These are phyloP conservation scores for Pungitius pungitius DNA, from an alignment of 2,113 vertebrate genomes.

Conservation along the genomic window DNA sequence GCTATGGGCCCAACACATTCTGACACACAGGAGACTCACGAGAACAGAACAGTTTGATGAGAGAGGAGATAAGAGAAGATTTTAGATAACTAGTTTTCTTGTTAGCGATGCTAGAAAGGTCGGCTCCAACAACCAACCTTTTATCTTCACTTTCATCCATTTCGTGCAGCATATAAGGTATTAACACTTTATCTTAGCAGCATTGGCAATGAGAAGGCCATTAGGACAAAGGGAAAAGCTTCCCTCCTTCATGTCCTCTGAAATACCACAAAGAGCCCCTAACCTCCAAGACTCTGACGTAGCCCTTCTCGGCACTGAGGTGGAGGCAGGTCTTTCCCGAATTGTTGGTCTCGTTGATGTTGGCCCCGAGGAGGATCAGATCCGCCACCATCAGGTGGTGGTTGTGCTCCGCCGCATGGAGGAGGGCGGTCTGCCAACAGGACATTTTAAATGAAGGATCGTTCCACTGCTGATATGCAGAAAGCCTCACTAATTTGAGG, in stretches of 20 bases:
- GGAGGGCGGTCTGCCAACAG: conserved; percentile 82
- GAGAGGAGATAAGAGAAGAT: too few relatives aligned
- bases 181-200: too few relatives aligned
- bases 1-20: background rate
- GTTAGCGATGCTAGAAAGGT: too few relatives aligned
- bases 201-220: too few relatives aligned
- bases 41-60: background rate
- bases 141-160: too few relatives aligned
- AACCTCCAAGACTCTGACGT: conserved; percentile 84
- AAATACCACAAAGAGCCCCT: background rate
- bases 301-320: conserved; percentile 85
- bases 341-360: conserved; percentile 77
- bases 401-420: conserved; percentile 86
- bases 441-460: background rate
- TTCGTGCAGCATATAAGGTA: background rate
- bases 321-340: conserved; percentile 85
- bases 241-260: too few relatives aligned
- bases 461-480: background rate
- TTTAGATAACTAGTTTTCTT: too few relatives aligned
- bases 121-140: too few relatives aligned
- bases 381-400: conserved; percentile 86
- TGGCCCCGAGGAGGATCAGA: conserved; percentile 84
- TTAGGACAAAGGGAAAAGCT: too few relatives aligned
- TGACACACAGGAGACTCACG: background rate
- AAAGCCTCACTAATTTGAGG: background rate